phyloP scores from a whole-genome alignment of 2,888 invertebrate genomes.

The Oscheius myriophilus region DNA sequence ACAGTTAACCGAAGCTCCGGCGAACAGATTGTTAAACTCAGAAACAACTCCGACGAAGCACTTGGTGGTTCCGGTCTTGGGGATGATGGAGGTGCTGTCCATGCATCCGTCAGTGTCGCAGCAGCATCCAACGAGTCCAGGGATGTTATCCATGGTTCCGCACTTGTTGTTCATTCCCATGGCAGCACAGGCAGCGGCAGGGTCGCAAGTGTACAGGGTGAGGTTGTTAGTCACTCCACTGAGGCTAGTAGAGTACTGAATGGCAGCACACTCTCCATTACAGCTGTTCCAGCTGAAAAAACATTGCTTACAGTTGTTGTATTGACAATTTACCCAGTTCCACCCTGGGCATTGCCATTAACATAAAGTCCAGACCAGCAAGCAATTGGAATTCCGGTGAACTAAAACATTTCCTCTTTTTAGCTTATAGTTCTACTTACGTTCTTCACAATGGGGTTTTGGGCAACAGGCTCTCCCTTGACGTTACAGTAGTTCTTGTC shows the following conservation, averaged over 20 bases:
- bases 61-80: neutral
- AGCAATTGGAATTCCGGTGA: constrained; percentile 34
- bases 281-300: constrained; percentile 9
- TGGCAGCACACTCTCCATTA: constrained; percentile 17
- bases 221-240: constrained; percentile 15
- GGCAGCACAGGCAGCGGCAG: constrained; percentile 39
- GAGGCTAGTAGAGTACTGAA: constrained; percentile 22
- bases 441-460: constrained; percentile 21
- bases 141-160: constrained; percentile 34
- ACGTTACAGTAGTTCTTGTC: constrained; percentile 51
- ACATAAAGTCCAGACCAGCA: constrained; percentile 31
- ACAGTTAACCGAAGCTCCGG: constrained; percentile 42
- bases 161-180: constrained; percentile 36
- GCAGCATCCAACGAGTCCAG: constrained; percentile 42
- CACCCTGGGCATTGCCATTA: constrained; percentile 18
- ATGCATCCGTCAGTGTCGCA: constrained; percentile 50
- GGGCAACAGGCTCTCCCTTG: constrained; percentile 1
- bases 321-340: constrained; percentile 3
- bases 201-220: constrained; percentile 47
- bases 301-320: too few species aligned
- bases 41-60: constrained; percentile 47
- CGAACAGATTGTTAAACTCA: constrained; percentile 30
- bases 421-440: constrained; percentile 1
- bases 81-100: constrained; percentile 38
- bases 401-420: constrained; percentile 26